Evolutionary conservation across 2,888 invertebrate species (phyloP).

Genomic region (Octonoba sinensis): DNA sequence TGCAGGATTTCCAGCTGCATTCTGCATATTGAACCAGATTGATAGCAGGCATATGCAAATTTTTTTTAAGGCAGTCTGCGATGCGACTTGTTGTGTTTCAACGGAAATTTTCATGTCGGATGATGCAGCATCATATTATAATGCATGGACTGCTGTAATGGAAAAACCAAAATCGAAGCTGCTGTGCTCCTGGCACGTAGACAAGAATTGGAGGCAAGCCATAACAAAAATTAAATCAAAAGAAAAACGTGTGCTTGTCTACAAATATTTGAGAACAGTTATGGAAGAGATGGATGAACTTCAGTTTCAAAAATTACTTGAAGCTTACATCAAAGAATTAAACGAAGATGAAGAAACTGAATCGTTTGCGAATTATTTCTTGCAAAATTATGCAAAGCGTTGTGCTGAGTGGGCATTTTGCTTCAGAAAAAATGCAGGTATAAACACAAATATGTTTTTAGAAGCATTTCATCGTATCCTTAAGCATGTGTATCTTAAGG

Average conservation of each 20-base stretch:
- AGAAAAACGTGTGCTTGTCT: constrained; percentile 10
- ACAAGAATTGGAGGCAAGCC: constrained; percentile 20
- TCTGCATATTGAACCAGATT: constrained; percentile 18
- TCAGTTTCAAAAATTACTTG: neutral
- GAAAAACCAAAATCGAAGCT: constrained; percentile 15
- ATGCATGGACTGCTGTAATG: constrained; percentile 64
- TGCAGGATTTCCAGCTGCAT: constrained; percentile 28
- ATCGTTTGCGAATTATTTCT: constrained; percentile 18
- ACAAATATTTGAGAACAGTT: constrained; percentile 1
- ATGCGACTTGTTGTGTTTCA: neutral
- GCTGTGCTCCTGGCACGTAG: constrained; percentile 63
- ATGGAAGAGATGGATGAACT: constrained; percentile 10
- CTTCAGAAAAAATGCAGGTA: constrained; percentile 23
- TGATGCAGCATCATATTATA: constrained; percentile 59
- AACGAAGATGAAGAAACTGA: constrained; percentile 5
- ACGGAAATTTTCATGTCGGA: constrained; percentile 62
- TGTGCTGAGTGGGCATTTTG: constrained; percentile 47
- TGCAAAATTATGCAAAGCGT: constrained; percentile 15
- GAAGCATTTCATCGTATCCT: constrained; percentile 30
- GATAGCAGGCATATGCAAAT: constrained; percentile 5
- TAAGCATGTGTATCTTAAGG: constrained; percentile 27
- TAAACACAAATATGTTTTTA: constrained; percentile 46
- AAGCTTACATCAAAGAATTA: neutral
- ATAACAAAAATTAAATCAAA: constrained; percentile 4
- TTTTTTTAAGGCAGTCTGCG: constrained; percentile 20